Evolutionary conservation across 2,888 invertebrate species (phyloP).

Genomic region (Scotopteryx bipunctaria): DNA sequence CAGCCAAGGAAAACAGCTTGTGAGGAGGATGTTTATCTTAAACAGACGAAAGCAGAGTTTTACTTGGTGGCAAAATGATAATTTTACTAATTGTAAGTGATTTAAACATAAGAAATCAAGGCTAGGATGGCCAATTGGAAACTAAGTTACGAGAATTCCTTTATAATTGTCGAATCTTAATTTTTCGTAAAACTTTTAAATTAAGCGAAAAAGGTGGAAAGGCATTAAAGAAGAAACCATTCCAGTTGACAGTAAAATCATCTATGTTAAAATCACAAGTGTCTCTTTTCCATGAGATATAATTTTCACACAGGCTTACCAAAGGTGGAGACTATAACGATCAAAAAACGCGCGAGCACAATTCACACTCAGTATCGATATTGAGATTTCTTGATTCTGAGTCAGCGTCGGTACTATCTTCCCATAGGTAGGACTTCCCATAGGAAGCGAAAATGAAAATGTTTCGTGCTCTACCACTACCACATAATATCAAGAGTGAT

Average conservation of each 20-base stretch:
- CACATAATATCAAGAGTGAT: background rate
- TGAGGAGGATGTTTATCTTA: background rate
- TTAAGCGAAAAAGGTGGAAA: constrained; percentile 37
- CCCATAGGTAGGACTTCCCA: background rate
- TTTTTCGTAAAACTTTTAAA: too few relatives aligned
- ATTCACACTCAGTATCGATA: background rate
- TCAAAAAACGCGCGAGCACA: background rate
- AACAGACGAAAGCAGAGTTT: background rate
- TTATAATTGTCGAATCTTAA: constrained; percentile 13
- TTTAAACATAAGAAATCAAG: background rate
- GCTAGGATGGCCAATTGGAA: background rate
- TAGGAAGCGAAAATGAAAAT: background rate
- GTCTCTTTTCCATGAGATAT: constrained; percentile 36
- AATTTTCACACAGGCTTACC: constrained; percentile 31
- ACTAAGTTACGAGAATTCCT: background rate
- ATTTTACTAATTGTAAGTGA: background rate
- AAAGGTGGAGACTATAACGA: too few relatives aligned
- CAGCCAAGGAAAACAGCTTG: background rate
- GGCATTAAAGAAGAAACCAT: constrained; percentile 30
- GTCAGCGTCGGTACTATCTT: background rate
- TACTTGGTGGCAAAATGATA: background rate
- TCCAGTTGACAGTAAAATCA: constrained; percentile 40
- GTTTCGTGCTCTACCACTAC: background rate
- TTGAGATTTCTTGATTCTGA: background rate
- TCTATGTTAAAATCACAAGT: constrained; percentile 33